Base-by-base conservation (phyloP, 2,797 vertebrate genomes). In the Remorina albescens region DNA sequence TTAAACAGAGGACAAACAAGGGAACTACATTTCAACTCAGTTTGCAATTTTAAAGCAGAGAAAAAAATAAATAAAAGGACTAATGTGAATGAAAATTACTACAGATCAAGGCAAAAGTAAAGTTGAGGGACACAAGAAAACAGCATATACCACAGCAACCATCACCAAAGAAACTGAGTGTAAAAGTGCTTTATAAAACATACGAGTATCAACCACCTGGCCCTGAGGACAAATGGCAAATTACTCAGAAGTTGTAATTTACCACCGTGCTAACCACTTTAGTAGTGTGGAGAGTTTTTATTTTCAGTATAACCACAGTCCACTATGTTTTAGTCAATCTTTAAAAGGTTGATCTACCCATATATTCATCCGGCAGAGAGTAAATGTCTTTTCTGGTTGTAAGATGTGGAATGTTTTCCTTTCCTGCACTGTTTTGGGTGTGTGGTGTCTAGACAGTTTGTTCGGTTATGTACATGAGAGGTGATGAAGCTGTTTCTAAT, bases 401-500 rank as follows among this genome's bases (percentile, higher is more conserved):
- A 57, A 19, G 4, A 15, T 26, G 49, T 59, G 51, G 36, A 71
- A 47, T 66, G 67, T 71, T 81, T 73, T 83, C 19, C 63, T 68
- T 76, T 55, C 39, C 67, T 30, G 65, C 37, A 39, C 58, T 66
- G 66, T 53, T 78, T 23, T 62, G 81, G 78, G 79, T 42, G 82
- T 85, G 80, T 73, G 59, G 55, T 63, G 77, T 63, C 23, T 34
- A 28, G 36, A 63, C 66, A 44, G 21, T 71, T 34, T 74, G 74
- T 75, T 78, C 30, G 77, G 67, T 1, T 76, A 19, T 21, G 23
- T 5, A 66, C 58, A 62, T 2, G 2, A 44, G 59, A 86, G 69
- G 58, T 54, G 64, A 28, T 21, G 58, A 23, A 78, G 82, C 86
- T 86, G 89, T 65, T 91, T 78, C 68, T 74, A 68, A 80, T 65